Evolutionary conservation across 2,113 vertebrate species (phyloP).

Genomic region (Zosterops pallidus): DNA sequence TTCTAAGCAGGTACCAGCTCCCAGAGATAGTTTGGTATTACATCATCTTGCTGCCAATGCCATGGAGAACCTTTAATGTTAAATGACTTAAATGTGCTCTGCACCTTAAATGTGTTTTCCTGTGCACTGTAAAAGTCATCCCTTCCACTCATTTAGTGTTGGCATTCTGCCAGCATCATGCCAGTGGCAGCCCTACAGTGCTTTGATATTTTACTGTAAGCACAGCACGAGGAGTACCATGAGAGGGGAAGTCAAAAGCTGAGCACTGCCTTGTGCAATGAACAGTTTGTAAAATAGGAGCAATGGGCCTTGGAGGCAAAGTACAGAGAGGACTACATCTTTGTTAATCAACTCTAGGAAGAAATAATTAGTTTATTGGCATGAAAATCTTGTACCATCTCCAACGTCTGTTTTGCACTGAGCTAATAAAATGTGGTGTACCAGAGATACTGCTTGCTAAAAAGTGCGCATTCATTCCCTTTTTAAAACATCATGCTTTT

Average conservation of each 20-base stretch:
- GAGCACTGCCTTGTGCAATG: not conserved
- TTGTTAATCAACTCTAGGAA: not conserved
- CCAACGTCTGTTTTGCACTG: not conserved
- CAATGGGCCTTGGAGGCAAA: not conserved
- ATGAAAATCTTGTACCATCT: not conserved
- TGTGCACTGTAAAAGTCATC: not conserved
- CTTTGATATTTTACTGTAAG: not conserved
- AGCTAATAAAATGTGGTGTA: not conserved
- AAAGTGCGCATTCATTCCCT: not conserved
- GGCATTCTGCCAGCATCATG: rapidly evolving
- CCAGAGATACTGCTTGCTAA: not conserved
- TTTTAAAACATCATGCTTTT: not conserved
- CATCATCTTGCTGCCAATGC: not conserved
- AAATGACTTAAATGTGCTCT: not conserved
- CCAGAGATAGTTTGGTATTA: not conserved
- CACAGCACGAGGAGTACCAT: not conserved
- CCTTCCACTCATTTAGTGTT: not conserved
- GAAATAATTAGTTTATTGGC: not conserved
- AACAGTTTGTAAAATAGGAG: not conserved
- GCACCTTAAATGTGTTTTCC: not conserved
- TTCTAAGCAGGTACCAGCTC: not conserved
- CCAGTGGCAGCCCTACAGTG: not conserved
- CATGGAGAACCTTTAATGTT: not conserved
- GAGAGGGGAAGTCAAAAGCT: not conserved
- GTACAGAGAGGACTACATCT: not conserved